Base-by-base conservation (phyloP, 2,113 vertebrate species). In the Takifugu flavidus region DNA sequence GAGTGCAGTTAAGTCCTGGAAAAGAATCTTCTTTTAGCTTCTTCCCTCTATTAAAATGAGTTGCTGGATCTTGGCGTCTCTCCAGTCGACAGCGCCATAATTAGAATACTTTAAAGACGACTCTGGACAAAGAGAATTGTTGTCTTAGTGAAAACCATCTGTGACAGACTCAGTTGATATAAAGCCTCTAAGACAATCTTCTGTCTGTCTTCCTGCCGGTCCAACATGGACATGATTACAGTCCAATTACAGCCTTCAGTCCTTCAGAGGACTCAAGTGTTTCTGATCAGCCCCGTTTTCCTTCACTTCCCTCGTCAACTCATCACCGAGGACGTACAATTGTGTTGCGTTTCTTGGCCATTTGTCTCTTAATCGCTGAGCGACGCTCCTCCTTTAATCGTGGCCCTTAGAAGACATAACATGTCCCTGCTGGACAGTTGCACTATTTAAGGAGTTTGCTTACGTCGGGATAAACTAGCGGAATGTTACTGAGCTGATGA, bases 401-500 rank as follows among this genome's bases (percentile, higher is more conserved):
- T 45, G 62, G 49, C 62, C 79, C 56, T 56, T 31, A 65, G 59
- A 57, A 58, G 53, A 55, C 61, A 45, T 74, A 0, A 67, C 62
- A 53, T 80, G 63, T 65, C 63, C 26, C 56, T 58, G 53, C 63
- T 26, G 52, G 43, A 43, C 56, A 20, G 13, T 66, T 56, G 70
- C 64, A 65, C 79, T 79, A 78, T 88, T 88, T 79, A 75, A 66
- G 77, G 73, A 42, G 45, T 70, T 50, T 49, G 70, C 68, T 44
- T 74, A 69, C 82, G 79, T 82, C 71, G 64, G 57, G 77, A 80
- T 76, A 82, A 80, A 82, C 51, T 68, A 20, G 59, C 46, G 81
- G 78, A 63, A 77, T 79, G 76, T 70, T 64, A 59, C 73, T 74
- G 73, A 85, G 71, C 65, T 86, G 82, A 83, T 83, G 75, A 82